These are phyloP conservation scores for Dusona sp. DNA, from an alignment of 2,888 invertebrate species.

Conservation along the genomic window DNA sequence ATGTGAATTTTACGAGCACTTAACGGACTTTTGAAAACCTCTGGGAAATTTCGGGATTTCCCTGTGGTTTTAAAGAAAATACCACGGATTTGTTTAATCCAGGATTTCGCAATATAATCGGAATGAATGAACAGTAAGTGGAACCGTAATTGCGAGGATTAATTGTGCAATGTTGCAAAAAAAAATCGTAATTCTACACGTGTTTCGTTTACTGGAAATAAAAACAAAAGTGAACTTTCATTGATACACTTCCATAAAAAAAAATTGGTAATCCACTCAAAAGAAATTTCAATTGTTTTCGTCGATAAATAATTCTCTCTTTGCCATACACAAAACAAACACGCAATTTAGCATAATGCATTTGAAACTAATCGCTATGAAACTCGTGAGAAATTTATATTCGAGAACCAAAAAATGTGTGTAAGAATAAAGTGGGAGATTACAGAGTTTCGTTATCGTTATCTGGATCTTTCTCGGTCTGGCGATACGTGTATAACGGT, in stretches of 20 bases:
- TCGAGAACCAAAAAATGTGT: not conserved
- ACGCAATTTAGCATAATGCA: not conserved
- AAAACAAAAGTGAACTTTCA: not conserved
- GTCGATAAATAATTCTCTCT: not conserved
- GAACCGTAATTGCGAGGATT: not conserved
- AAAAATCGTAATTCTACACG: not conserved
- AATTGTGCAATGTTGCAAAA: conserved; percentile 14
- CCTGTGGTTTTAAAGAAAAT: not conserved
- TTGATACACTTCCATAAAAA: not conserved
- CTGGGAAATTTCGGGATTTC: conserved; percentile 26
- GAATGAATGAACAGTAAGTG: not conserved
- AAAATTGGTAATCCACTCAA: not conserved
- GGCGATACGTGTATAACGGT: conserved; percentile 75
- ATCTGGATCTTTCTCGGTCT: conserved; percentile 54
- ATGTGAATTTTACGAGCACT: conserved; percentile 13
- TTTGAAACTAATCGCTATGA: not conserved
- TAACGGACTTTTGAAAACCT: not conserved
- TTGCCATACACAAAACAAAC: not conserved
- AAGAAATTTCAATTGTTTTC: not conserved
- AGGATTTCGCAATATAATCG: not conserved
- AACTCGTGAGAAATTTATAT: conserved; percentile 36
- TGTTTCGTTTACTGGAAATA: not conserved
- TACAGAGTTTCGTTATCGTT: conserved; percentile 53
- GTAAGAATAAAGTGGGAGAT: conserved; percentile 36
- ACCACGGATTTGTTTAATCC: conserved; percentile 13